Conservation (phyloP, 2,888 invertebrate genomes). For the Nowickia ferox region DNA sequence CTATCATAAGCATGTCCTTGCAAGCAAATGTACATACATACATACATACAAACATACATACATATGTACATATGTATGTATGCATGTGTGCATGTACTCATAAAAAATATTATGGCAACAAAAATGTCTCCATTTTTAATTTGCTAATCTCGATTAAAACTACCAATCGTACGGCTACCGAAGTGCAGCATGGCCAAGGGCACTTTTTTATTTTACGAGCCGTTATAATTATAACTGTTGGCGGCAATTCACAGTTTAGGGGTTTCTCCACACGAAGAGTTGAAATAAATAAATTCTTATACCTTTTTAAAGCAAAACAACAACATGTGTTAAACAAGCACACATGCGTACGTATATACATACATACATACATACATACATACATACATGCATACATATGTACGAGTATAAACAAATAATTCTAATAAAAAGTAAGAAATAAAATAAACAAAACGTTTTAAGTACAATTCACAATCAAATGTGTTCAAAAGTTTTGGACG, state of each 20-base stretch:
- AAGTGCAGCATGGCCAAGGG: constrained; percentile 47
- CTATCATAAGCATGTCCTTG: background rate
- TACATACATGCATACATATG: background rate
- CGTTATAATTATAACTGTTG: constrained; percentile 65
- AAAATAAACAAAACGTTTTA: constrained; percentile 18
- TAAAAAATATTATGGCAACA: constrained; percentile 15
- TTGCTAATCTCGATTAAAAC: constrained; percentile 53
- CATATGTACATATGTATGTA: background rate
- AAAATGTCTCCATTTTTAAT: constrained; percentile 65
- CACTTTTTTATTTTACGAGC: constrained; percentile 46
- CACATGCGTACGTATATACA: background rate
- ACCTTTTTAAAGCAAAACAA: background rate
- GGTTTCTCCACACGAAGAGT: constrained; percentile 6
- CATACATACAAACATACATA: background rate
- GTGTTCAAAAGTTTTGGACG: constrained; percentile 28
- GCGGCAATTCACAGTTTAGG: constrained; percentile 49
- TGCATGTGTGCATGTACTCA: background rate
- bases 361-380: background rate
- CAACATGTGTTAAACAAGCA: background rate
- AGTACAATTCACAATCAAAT: background rate
- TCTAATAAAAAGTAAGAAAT: no score
- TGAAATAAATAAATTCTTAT: constrained; percentile 7
- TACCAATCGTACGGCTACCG: constrained; percentile 70
- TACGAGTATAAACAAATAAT: background rate
- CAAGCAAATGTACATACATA: background rate